Evolutionary conservation across 35 echinoderm and acorn worm genomes (phyloP).

Genomic region (Ptychodera flava): DNA sequence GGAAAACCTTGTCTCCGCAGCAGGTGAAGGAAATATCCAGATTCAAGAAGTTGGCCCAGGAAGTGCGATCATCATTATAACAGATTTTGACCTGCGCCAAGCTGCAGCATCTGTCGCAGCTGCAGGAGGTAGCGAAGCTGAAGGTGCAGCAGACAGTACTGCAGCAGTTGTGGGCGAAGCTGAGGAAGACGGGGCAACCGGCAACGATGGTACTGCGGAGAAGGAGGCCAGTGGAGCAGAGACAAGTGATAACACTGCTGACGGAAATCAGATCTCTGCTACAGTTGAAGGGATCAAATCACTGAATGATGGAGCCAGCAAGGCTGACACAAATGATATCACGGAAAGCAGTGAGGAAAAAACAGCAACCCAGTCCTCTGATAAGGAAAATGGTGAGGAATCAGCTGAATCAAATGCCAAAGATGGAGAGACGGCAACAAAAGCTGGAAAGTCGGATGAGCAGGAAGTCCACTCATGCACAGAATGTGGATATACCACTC

Average conservation of each 20-base stretch:
- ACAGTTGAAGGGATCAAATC: neutral
- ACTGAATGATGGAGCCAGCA: neutral
- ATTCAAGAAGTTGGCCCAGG: neutral
- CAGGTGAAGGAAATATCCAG: neutral
- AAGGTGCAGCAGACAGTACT: neutral
- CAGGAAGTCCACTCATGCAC: slow-evolving; percentile 41
- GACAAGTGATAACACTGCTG: neutral
- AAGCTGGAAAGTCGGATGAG: neutral
- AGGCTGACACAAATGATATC: too few species aligned
- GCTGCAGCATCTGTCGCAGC: neutral
- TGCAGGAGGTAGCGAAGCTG: neutral
- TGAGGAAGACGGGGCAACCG: neutral
- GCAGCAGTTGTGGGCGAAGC: neutral
- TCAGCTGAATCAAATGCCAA: neutral
- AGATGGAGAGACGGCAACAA: neutral
- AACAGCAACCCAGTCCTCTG: neutral
- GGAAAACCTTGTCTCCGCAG: neutral
- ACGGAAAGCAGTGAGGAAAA: too few species aligned
- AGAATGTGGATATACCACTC: slow-evolving; percentile 59
- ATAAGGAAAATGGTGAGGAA: neutral
- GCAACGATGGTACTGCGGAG: neutral
- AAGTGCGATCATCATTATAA: neutral
- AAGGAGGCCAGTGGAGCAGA: neutral
- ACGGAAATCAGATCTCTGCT: neutral
- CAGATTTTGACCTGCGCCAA: neutral